These are phyloP conservation scores for Ormyrus thymus DNA, from an alignment of 2,888 invertebrate species.

Conservation along the genomic window DNA sequence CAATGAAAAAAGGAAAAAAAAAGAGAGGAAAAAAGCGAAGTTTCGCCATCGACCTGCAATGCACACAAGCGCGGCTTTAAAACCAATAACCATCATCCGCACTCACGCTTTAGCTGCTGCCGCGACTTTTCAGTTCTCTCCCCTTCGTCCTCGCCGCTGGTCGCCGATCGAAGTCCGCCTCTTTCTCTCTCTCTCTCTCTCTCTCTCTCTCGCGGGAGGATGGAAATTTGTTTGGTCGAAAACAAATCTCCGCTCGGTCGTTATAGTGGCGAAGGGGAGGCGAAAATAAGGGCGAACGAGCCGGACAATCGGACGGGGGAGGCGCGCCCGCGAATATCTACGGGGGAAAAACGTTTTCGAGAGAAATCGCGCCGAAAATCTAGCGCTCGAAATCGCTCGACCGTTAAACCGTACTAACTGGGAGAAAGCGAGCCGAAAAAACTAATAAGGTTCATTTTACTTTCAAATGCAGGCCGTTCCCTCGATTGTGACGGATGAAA, in stretches of 20 bases:
- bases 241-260: conserved; percentile 50
- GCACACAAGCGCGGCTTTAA: conserved; percentile 35
- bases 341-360: conserved; percentile 25
- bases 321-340: neutral
- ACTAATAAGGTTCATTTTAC: no score
- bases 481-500: no score
- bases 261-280: neutral
- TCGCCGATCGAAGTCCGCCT: conserved; percentile 6
- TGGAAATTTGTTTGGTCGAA: conserved; percentile 52
- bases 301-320: conserved; percentile 2
- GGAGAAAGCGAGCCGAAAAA: neutral
- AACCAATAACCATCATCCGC: conserved; percentile 53
- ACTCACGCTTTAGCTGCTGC: conserved; percentile 8
- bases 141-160: neutral
- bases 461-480: no score
- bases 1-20: conserved; percentile 1
- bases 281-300: conserved; percentile 37
- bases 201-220: conserved; percentile 2
- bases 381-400: conserved; percentile 6
- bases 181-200: neutral
- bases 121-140: conserved; percentile 34
- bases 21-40: neutral
- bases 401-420: conserved; percentile 5
- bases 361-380: conserved; percentile 45
- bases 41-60: conserved; percentile 15